Conservation (phyloP, 2,888 invertebrate genomes). For the Synanthedon vespiformis region DNA sequence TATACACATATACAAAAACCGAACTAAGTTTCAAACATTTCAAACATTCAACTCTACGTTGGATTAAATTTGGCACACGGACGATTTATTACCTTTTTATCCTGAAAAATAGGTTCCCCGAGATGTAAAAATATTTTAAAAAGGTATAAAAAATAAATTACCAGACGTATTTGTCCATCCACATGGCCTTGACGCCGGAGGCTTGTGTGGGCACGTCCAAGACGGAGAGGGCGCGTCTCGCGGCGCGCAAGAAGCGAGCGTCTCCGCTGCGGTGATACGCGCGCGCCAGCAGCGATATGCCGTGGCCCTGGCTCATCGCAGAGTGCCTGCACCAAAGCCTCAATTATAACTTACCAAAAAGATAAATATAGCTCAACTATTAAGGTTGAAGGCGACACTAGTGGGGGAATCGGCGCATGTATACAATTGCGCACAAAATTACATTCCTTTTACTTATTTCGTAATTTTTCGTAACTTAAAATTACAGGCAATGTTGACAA, state of each 20-base stretch:
- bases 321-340: constrained; percentile 80
- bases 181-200: constrained; percentile 87
- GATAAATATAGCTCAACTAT: too few relatives aligned
- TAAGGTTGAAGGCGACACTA: too few relatives aligned
- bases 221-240: constrained; percentile 82
- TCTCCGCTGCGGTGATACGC: constrained; percentile 89
- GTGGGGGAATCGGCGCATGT: too few relatives aligned
- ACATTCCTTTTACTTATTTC: too few relatives aligned
- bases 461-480: too few relatives aligned
- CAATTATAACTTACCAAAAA: too few relatives aligned
- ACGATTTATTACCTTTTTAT: neutral
- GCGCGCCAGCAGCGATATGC: constrained; percentile 91
- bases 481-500: too few relatives aligned
- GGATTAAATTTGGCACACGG: neutral
- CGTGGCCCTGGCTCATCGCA: constrained; percentile 99
- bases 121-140: constrained; percentile 14
- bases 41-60: too few relatives aligned
- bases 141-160: constrained; percentile 66
- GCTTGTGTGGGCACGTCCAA: constrained; percentile 79
- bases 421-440: too few relatives aligned
- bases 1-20: too few relatives aligned
- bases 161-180: constrained; percentile 90
- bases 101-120: neutral
- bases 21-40: too few relatives aligned
- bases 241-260: constrained; percentile 82